These are phyloP conservation scores for Drosophila hawaiiensis DNA, from an alignment of 2,888 invertebrate genomes.

Conservation along the genomic window DNA sequence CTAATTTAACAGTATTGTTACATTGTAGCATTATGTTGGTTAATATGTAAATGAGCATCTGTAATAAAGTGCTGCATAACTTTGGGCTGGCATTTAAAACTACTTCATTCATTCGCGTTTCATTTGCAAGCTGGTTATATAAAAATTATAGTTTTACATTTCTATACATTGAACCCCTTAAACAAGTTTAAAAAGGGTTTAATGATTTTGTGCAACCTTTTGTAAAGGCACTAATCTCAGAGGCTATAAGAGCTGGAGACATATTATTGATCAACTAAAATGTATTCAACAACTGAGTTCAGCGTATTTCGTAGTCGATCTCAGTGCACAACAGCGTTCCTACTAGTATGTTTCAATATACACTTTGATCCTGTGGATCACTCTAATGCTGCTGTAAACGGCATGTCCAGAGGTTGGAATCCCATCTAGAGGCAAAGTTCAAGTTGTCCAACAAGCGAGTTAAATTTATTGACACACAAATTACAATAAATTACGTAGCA, in stretches of 20 bases:
- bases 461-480: not conserved
- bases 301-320: not conserved
- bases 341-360: not conserved
- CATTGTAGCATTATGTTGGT: not conserved
- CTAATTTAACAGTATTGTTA: slow-evolving; percentile 14
- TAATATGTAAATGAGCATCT: slow-evolving; percentile 11
- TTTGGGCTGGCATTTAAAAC: slow-evolving; percentile 14
- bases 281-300: not conserved
- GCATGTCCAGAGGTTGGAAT: not conserved
- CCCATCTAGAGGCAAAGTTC: not conserved
- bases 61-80: not conserved
- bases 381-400: not conserved
- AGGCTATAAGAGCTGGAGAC: too few species aligned
- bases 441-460: not conserved
- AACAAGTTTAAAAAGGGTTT: not conserved
- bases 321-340: not conserved
- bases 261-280: too few species aligned
- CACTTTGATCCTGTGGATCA: not conserved
- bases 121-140: not conserved
- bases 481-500: not conserved
- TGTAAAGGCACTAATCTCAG: not conserved
- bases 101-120: not conserved
- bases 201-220: not conserved
- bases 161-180: not conserved
- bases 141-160: too few species aligned